Conservation (phyloP, 2,113 vertebrate genomes). For the Glaucomys volans region DNA sequence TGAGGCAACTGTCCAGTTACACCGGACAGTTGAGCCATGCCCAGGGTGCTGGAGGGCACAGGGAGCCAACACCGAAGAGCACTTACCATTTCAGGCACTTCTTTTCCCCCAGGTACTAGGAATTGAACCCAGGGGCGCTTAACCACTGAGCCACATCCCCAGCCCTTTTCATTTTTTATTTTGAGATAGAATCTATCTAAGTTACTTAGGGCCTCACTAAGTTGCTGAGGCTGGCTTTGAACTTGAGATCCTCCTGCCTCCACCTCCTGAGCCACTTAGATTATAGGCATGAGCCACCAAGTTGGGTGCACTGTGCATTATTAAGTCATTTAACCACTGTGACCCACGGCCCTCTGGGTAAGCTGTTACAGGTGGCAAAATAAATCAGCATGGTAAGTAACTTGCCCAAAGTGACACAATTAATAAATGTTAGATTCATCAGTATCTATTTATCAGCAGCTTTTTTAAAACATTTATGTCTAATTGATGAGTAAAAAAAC, state of each 20-base stretch:
- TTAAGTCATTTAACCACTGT: too few species aligned
- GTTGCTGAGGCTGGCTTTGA: too few species aligned
- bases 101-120: too few species aligned
- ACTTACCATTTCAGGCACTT: too few species aligned
- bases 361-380: background rate
- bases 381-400: background rate
- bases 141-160: background rate
- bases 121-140: too few species aligned
- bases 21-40: background rate
- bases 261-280: too few species aligned
- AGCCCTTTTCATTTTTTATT: too few species aligned
- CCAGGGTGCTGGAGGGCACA: background rate
- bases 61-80: background rate
- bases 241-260: too few species aligned
- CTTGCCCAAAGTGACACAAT: background rate
- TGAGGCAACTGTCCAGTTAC: rapidly evolving
- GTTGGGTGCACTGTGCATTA: too few species aligned
- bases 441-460: background rate
- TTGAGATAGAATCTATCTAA: too few species aligned
- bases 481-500: background rate
- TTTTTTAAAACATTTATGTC: background rate
- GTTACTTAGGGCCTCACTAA: too few species aligned
- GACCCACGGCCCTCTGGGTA: rapidly evolving
- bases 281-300: too few species aligned
- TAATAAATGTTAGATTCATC: background rate